Evolutionary conservation across 53 echinoderm and acorn worm species (phyloP).

Genomic region (Mesocentrotus franciscanus): DNA sequence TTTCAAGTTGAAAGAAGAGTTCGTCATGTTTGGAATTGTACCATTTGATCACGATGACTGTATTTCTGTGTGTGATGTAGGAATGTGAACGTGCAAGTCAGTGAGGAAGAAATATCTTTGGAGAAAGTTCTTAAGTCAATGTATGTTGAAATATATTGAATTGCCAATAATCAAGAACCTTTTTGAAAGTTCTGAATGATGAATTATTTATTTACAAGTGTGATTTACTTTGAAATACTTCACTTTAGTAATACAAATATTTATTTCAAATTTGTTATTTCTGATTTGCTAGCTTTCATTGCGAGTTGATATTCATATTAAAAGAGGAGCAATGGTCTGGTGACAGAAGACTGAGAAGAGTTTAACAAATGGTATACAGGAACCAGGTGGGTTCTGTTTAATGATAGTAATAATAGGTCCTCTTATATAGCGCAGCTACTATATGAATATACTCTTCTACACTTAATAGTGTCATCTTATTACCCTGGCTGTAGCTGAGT

Average conservation of each 20-base stretch:
- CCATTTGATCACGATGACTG: neutral
- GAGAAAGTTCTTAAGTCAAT: neutral
- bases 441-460: too few relatives aligned
- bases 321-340: neutral
- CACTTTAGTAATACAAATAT: neutral
- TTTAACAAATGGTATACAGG: too few relatives aligned
- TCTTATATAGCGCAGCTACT: too few relatives aligned
- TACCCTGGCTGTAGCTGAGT: too few relatives aligned
- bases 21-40: neutral
- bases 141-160: constrained; percentile 15
- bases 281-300: neutral
- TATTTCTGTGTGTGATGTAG: constrained; percentile 5
- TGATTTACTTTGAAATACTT: neutral
- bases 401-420: too few relatives aligned
- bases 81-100: neutral
- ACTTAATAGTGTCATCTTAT: too few relatives aligned
- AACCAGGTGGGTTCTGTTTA: too few relatives aligned
- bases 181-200: neutral
- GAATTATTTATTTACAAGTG: neutral
- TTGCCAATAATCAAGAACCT: neutral
- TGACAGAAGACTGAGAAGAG: too few relatives aligned
- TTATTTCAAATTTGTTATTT: neutral
- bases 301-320: neutral
- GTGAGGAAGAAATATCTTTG: neutral
- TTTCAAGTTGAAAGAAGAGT: neutral